phyloP scores from a whole-genome alignment of 2,888 invertebrate genomes.

The Ceratothoa steindachneri region DNA sequence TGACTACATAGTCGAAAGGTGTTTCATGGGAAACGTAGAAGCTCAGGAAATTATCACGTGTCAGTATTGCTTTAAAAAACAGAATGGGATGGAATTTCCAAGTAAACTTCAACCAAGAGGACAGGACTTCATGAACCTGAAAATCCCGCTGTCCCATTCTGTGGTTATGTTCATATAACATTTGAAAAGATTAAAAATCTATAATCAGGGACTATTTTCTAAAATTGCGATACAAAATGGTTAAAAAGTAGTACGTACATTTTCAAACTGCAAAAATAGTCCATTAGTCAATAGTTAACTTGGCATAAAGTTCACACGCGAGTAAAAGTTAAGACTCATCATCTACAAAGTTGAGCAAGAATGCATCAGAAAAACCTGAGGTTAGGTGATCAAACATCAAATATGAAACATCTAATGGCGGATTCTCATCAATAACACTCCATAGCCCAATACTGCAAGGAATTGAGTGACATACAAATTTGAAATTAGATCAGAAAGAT shows the following conservation, averaged over 20 bases:
- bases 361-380: constrained; percentile 1
- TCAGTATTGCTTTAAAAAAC: not conserved
- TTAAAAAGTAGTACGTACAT: not conserved
- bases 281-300: not conserved
- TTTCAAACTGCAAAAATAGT: not conserved
- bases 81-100: not conserved
- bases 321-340: not conserved
- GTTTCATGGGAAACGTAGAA: constrained; percentile 2
- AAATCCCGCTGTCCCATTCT: not conserved
- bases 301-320: not conserved
- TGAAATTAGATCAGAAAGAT: too few species aligned
- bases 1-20: constrained; percentile 2
- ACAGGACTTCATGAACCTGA: too few species aligned
- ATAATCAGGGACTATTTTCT: not conserved
- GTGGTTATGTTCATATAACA: not conserved
- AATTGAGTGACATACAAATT: too few species aligned
- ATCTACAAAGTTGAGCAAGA: constrained; percentile 9
- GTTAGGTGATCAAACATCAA: constrained; percentile 1
- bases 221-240: not conserved
- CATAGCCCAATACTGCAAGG: not conserved
- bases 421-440: too few species aligned
- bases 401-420: not conserved
- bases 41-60: not conserved
- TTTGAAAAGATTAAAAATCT: not conserved
- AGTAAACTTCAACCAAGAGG: too few species aligned